Percentiles rank a stretch among this genome's conserved stretches.
These are phyloP conservation scores for Oxycera nigricornis DNA, from an alignment of 2,888 invertebrate genomes.

Conservation along the genomic window DNA sequence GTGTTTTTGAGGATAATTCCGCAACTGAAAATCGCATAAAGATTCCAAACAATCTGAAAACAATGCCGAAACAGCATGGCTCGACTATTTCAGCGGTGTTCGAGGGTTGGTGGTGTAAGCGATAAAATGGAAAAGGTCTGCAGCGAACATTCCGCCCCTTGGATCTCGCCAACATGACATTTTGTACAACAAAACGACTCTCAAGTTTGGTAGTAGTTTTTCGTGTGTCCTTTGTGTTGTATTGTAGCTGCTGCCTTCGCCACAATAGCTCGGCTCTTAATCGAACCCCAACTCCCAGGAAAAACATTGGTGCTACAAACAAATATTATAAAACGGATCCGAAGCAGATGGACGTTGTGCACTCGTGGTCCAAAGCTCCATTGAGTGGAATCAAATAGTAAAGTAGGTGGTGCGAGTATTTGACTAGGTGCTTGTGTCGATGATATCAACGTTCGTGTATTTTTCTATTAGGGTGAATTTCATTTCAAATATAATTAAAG, in stretches of 20 bases:
- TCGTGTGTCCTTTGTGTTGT: neutral
- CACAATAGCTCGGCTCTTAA: too few relatives aligned
- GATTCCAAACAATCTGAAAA: neutral
- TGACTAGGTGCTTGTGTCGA: too few relatives aligned
- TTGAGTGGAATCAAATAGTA: neutral
- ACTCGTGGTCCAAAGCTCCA: neutral
- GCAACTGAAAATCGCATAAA: constrained; percentile 16
- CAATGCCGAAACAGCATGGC: neutral
- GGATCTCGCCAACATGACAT: neutral
- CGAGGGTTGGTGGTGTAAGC: neutral
- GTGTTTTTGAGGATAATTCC: neutral
- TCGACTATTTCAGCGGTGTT: neutral
- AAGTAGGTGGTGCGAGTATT: neutral
- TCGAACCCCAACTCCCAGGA: neutral
- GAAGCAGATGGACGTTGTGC: constrained; percentile 36
- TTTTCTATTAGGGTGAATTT: too few relatives aligned
- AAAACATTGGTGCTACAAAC: neutral
- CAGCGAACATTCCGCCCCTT: constrained; percentile 6
- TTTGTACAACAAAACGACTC: neutral
- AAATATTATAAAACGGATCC: constrained; percentile 25
- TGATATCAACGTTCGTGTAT: too few relatives aligned
- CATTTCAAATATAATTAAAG: too few relatives aligned
- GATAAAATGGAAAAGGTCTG: constrained; percentile 27
- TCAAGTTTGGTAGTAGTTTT: neutral
- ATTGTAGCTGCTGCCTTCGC: too few relatives aligned